Conservation (phyloP, 2,797 vertebrate genomes). For the Nasua narica region DNA sequence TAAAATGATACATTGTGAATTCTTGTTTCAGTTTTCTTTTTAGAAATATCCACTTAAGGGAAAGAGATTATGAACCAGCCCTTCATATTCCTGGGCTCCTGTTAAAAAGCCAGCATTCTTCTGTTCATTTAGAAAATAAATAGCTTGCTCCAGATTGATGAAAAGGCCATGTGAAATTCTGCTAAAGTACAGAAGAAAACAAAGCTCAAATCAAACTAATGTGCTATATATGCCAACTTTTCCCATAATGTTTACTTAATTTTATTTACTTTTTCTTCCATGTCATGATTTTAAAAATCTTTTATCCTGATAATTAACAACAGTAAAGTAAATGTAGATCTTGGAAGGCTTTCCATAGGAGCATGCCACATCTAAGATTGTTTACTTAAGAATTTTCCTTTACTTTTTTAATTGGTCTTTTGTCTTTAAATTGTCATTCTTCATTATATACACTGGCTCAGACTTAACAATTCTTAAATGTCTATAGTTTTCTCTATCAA, state of each 20-base stretch:
- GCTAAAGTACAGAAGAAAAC: slow-evolving; percentile 52
- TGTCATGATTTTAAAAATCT: slow-evolving; percentile 68
- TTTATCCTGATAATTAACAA: slow-evolving; percentile 74
- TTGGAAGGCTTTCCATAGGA: slow-evolving; percentile 58
- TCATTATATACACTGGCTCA: not conserved
- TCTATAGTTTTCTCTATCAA: not conserved
- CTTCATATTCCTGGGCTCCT: not conserved
- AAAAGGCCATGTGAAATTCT: slow-evolving; percentile 27
- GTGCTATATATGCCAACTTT: slow-evolving; percentile 54
- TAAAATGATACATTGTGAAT: not conserved
- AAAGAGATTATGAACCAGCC: not conserved
- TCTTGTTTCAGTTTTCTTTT: not conserved
- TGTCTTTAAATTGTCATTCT: slow-evolving; percentile 61
- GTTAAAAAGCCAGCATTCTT: slow-evolving; percentile 19
- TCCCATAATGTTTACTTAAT: slow-evolving; percentile 58
- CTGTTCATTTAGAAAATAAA: slow-evolving; percentile 69
- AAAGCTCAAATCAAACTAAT: slow-evolving; percentile 55
- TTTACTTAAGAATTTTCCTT: slow-evolving; percentile 65
- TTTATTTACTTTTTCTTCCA: slow-evolving; percentile 70
- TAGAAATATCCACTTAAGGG: not conserved
- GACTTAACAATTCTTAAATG: not conserved
- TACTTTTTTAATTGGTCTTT: slow-evolving; percentile 70
- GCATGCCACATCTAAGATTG: slow-evolving; percentile 43
- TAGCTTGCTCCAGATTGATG: slow-evolving; percentile 2
- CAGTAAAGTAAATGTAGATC: slow-evolving; percentile 64